A percentile compares a stretch with the other conserved stretches of the same genome.
phyloP scores from a whole-genome alignment of 2,888 invertebrate genomes.

The Eulithis prunata region DNA sequence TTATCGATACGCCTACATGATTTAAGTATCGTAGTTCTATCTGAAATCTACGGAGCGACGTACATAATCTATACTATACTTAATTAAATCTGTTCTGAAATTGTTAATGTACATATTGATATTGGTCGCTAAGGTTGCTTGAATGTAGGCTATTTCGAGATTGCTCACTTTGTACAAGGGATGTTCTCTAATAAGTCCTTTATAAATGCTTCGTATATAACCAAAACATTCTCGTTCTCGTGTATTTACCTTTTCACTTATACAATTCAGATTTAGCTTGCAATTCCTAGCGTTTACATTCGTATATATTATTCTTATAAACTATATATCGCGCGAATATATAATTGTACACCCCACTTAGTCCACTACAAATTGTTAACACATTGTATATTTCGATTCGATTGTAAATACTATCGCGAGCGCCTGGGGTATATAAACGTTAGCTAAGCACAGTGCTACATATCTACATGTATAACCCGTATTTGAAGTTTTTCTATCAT shows the following conservation, averaged over 20 bases:
- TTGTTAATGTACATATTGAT: conserved; percentile 78
- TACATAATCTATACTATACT: conserved; percentile 25
- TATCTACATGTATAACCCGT: conserved; percentile 75
- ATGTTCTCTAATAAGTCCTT: conserved; percentile 78
- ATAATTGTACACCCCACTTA: conserved; percentile 61
- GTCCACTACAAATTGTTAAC: conserved; percentile 58
- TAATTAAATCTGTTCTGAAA: conserved; percentile 59
- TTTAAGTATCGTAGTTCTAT: conserved; percentile 21
- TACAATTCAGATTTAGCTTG: conserved; percentile 77
- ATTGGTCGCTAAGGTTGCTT: conserved; percentile 75
- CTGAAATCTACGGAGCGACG: conserved; percentile 26
- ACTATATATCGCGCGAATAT: conserved; percentile 38
- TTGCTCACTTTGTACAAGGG: conserved; percentile 83
- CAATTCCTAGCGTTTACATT: conserved; percentile 72
- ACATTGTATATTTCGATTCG: conserved; percentile 57
- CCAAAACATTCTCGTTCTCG: conserved; percentile 65
- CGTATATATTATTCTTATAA: conserved; percentile 43
- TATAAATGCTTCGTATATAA: conserved; percentile 76
- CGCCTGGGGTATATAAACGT: conserved; percentile 64
- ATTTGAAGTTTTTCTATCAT: conserved; percentile 78
- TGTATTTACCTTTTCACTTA: conserved; percentile 70
- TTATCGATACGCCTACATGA: conserved; percentile 7
- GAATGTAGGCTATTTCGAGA: conserved; percentile 76
- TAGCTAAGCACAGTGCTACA: conserved; percentile 80
- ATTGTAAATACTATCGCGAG: conserved; percentile 72